phyloP scores from a whole-genome alignment of 2,797 vertebrate species.

The Sebastes trivittatus region DNA sequence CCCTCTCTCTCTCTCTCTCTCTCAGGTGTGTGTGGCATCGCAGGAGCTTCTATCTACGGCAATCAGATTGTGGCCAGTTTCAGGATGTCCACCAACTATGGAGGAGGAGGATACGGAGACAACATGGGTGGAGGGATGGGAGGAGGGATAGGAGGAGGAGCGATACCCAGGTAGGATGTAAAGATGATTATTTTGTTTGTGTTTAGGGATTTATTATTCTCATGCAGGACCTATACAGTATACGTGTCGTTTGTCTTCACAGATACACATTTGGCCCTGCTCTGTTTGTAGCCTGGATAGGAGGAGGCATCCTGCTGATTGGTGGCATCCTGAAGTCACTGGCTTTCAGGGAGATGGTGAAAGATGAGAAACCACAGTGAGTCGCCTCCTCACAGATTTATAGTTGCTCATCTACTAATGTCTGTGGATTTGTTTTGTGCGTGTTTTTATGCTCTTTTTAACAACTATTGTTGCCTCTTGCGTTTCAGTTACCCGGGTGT shows the following conservation, averaged over 20 bases:
- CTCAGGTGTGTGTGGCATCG: conserved; percentile 88
- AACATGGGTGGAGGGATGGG: conserved; percentile 12
- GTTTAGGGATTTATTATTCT: background rate
- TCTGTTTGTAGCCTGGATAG: conserved; percentile 91
- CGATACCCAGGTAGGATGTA: conserved; percentile 57
- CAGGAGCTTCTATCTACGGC: conserved; percentile 91
- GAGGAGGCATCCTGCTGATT: conserved; percentile 85
- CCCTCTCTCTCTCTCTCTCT: background rate
- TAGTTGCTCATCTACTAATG: background rate
- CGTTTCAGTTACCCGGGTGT: conserved; percentile 64
- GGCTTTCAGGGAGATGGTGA: conserved; percentile 86
- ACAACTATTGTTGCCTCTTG: background rate
- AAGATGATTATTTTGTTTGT: background rate
- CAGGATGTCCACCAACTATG: conserved; percentile 61
- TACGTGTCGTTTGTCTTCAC: background rate
- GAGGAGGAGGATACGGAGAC: conserved; percentile 21
- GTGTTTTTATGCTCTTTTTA: background rate
- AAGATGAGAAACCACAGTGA: conserved; percentile 83
- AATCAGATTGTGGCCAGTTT: conserved; percentile 92
- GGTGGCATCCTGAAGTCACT: conserved; percentile 90
- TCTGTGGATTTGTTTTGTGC: background rate
- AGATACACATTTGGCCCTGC: conserved; percentile 94
- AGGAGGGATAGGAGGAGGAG: background rate
- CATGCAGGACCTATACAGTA: background rate
- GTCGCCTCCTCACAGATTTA: conserved; percentile 30